These are phyloP conservation scores for Eutolmus rufibarbis DNA, from an alignment of 2,888 invertebrate species.

Conservation along the genomic window DNA sequence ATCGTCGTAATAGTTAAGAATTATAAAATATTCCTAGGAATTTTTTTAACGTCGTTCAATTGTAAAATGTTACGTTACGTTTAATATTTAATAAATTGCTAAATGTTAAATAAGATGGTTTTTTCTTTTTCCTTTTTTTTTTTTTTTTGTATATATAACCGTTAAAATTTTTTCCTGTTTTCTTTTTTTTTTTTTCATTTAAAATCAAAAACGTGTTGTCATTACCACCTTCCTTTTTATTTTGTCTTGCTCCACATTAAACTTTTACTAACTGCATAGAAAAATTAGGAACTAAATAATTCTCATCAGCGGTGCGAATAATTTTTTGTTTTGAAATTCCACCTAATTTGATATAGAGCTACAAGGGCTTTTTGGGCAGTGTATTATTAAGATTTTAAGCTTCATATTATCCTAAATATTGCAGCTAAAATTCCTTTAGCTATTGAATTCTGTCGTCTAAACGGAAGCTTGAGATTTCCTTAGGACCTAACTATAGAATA, in stretches of 20 bases:
- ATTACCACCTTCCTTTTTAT: neutral
- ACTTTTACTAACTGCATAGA: neutral
- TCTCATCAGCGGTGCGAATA: neutral
- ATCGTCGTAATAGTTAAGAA: neutral
- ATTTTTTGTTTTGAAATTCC: neutral
- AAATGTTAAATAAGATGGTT: neutral
- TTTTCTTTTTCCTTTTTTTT: neutral
- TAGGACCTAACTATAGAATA: neutral
- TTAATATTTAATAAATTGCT: neutral
- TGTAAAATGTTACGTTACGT: neutral
- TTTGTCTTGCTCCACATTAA: neutral
- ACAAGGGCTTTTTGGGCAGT: neutral
- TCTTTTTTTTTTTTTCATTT: neutral
- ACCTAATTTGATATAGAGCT: neutral
- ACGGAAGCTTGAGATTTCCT: neutral
- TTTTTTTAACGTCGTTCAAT: neutral
- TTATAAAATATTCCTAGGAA: neutral
- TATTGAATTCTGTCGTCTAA: neutral
- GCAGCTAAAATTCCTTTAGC: neutral
- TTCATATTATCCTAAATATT: neutral
- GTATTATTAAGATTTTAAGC: neutral
- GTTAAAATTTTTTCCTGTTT: neutral
- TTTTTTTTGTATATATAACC: neutral
- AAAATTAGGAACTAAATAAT: neutral
- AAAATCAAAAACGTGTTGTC: neutral